Percentiles rank a stretch among this genome's conserved stretches.
Conservation (phyloP, 2,888 invertebrate species). For the Zaprionus lineosus region DNA sequence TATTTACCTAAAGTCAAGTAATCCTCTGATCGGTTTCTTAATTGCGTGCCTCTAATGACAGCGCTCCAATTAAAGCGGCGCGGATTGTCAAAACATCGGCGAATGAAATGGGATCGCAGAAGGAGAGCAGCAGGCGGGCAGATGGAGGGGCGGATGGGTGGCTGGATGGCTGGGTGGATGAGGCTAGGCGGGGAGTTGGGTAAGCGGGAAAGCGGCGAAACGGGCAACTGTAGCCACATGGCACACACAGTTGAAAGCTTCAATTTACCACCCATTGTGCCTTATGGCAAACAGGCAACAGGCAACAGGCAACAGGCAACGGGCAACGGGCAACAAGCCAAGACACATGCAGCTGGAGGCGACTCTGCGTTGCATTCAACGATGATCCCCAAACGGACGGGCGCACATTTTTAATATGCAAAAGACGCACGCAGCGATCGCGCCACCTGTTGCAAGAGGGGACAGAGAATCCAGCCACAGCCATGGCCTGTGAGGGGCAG, state of each 20-base stretch:
- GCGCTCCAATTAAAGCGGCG: conserved; percentile 75
- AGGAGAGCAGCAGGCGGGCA: conserved; percentile 7
- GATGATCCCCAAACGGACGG: conserved; percentile 36
- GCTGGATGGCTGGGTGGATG: not conserved
- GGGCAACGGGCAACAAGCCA: conserved; percentile 18
- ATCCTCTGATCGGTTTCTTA: conserved; percentile 23
- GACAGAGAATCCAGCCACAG: conserved; percentile 6
- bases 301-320: not conserved
- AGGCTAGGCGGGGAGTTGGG: too few relatives aligned
- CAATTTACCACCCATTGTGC: conserved; percentile 78
- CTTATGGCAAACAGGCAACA: conserved; percentile 53
- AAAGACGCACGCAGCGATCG: conserved; percentile 61
- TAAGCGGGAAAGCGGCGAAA: too few relatives aligned
- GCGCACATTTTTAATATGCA: conserved; percentile 58
- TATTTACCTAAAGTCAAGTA: not conserved
- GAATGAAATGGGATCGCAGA: conserved; percentile 68
- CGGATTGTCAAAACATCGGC: conserved; percentile 74
- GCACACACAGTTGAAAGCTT: conserved; percentile 70
- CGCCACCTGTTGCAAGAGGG: conserved; percentile 51
- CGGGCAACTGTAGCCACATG: conserved; percentile 6
- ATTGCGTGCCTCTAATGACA: conserved; percentile 79
- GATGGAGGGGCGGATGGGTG: too few relatives aligned
- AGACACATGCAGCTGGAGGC: conserved; percentile 32
- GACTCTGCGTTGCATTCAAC: conserved; percentile 16
- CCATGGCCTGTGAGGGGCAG: too few relatives aligned